Percentiles rank a stretch among this genome's conserved stretches.
These are phyloP conservation scores for Calliscelio sp. DNA, from an alignment of 2,888 invertebrate genomes.

Conservation along the genomic window DNA sequence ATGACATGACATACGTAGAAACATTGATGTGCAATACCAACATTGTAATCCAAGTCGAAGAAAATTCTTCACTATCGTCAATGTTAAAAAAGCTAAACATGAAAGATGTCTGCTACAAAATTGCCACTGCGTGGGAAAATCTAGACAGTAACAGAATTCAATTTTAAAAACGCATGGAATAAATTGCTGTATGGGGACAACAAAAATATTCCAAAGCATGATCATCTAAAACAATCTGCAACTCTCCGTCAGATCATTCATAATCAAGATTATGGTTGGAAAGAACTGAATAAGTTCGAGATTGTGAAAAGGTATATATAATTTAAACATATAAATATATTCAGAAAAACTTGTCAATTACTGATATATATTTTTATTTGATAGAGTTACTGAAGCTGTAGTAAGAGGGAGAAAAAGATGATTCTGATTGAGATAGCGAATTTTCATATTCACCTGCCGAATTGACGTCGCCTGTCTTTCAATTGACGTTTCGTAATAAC, in stretches of 20 bases:
- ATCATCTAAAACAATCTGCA: neutral
- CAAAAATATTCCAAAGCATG: neutral
- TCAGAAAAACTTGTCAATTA: no score
- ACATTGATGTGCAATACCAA: no score
- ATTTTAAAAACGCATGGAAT: conserved; percentile 40
- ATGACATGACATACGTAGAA: no score
- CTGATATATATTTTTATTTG: no score
- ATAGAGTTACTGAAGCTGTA: no score
- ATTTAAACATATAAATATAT: no score
- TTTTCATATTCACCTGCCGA: no score
- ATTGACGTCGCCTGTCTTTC: no score
- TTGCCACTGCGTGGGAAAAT: conserved; percentile 9
- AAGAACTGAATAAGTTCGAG: conserved; percentile 15
- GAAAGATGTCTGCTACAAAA: conserved; percentile 37
- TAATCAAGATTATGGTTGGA: conserved; percentile 18
- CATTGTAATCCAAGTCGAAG: neutral
- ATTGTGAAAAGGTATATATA: conserved; percentile 11
- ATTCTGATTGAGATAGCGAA: no score
- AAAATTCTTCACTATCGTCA: neutral
- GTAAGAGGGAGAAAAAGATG: no score
- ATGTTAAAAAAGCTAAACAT: conserved; percentile 15
- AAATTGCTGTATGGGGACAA: conserved; percentile 3
- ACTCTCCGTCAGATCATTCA: conserved; percentile 12
- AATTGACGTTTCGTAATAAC: no score
- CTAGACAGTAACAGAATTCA: conserved; percentile 1